A percentile compares a stretch with the other conserved stretches of the same genome.
Conservation (phyloP, 2,888 invertebrate genomes). For the Papilio demoleus region DNA sequence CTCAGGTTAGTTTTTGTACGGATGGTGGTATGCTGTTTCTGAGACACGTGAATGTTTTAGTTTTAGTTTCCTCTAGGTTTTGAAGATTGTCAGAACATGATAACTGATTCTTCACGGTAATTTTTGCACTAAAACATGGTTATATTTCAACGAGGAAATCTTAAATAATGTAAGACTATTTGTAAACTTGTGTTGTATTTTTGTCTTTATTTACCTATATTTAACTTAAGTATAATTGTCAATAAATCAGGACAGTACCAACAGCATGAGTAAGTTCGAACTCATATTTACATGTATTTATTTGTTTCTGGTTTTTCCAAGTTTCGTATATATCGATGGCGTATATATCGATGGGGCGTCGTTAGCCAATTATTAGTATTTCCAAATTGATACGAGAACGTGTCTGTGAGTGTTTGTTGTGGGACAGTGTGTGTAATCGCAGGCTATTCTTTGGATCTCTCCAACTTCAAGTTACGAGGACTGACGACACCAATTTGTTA, state of each 20-base stretch:
- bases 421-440: not conserved
- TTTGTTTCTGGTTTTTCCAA: constrained; percentile 3
- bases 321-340: not conserved
- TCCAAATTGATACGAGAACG: not conserved
- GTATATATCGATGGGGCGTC: not conserved
- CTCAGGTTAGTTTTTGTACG: no score
- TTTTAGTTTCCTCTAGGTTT: no score
- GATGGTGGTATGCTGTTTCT: no score
- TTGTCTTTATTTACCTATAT: constrained; percentile 24
- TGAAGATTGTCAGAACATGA: not conserved
- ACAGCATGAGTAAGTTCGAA: not conserved
- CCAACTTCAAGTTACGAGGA: constrained; percentile 48
- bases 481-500: constrained; percentile 71
- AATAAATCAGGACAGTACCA: not conserved
- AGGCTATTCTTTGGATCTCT: not conserved
- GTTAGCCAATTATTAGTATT: not conserved
- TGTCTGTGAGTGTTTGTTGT: not conserved
- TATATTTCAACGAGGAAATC: not conserved
- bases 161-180: constrained; percentile 18
- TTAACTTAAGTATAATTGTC: constrained; percentile 26
- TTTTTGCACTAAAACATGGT: no score
- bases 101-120: not conserved
- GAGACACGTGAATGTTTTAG: no score
- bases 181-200: constrained; percentile 16
- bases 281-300: not conserved